A percentile compares a stretch with the other conserved stretches of the same genome.
These are phyloP conservation scores for Pagetopsis macropterus DNA, from an alignment of 2,797 vertebrate genomes.

Conservation along the genomic window DNA sequence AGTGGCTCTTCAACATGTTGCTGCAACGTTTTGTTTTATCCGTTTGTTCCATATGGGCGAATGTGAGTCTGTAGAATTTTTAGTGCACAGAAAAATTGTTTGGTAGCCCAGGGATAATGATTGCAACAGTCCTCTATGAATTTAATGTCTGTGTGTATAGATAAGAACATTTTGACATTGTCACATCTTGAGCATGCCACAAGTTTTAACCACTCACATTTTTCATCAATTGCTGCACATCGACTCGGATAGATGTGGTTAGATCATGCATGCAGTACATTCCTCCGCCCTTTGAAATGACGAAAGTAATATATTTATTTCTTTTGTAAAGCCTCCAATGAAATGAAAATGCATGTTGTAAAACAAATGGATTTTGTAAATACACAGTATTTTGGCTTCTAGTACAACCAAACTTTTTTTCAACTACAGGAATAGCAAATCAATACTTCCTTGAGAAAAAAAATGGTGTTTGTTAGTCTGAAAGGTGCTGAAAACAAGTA, in stretches of 20 bases:
- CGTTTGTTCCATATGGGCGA: slow-evolving; percentile 39
- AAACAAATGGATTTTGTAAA: slow-evolving; percentile 67
- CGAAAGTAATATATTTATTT: slow-evolving; percentile 69
- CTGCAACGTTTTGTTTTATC: slow-evolving; percentile 53
- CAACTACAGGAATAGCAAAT: slow-evolving; percentile 58
- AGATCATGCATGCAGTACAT: slow-evolving; percentile 71
- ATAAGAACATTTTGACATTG: slow-evolving; percentile 42
- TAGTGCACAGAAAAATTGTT: slow-evolving; percentile 61
- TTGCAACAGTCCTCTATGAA: slow-evolving; percentile 51
- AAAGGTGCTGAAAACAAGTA: slow-evolving; percentile 45
- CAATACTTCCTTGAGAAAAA: slow-evolving; percentile 58
- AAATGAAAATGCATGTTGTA: slow-evolving; percentile 68
- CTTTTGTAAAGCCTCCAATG: slow-evolving; percentile 68
- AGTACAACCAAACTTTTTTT: slow-evolving; percentile 50
- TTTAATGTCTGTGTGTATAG: slow-evolving; percentile 49
- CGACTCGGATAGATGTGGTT: slow-evolving; percentile 39
- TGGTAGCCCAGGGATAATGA: slow-evolving; percentile 65
- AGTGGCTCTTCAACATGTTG: slow-evolving; percentile 52
- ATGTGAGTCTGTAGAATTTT: slow-evolving; percentile 54
- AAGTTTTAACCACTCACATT: slow-evolving; percentile 60
- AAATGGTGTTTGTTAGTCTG: slow-evolving; percentile 32
- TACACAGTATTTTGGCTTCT: slow-evolving; percentile 57
- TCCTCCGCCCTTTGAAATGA: slow-evolving; percentile 57
- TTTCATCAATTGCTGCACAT: slow-evolving; percentile 53
- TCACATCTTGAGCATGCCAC: slow-evolving; percentile 56